A percentile compares a stretch with the other conserved stretches of the same genome.
phyloP scores from a whole-genome alignment of 92 coral and sea anemone species.

The Porites divaricata region DNA sequence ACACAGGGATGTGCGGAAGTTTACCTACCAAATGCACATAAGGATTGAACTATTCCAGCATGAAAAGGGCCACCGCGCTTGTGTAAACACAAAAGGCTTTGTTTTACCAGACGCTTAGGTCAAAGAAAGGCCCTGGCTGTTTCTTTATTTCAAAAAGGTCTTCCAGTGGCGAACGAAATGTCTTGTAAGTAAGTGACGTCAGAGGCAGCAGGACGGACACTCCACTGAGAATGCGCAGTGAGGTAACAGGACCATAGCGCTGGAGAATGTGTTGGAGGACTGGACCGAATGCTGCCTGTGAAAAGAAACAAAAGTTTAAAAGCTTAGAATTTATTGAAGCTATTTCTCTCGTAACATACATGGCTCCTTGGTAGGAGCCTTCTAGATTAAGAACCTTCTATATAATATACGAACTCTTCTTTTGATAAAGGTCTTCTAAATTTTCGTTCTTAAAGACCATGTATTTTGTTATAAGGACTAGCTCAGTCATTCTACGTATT shows the following conservation, averaged over 20 bases:
- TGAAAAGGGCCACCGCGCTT: conserved; percentile 84
- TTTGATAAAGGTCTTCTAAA: no score
- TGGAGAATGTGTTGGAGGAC: conserved; percentile 76
- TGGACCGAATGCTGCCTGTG: conserved; percentile 92
- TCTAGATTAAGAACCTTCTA: no score
- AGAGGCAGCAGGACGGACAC: conserved; percentile 55
- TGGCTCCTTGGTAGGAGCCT: no score
- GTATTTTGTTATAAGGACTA: no score
- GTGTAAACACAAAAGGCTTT: conserved; percentile 83
- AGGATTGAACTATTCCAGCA: conserved; percentile 94
- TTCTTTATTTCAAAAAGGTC: conserved; percentile 57
- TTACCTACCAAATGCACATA: conserved; percentile 91
- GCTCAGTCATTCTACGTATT: no score
- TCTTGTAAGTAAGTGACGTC: conserved; percentile 73
- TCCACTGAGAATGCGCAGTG: conserved; percentile 84
- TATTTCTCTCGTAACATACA: no score
- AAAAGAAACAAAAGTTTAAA: no score
- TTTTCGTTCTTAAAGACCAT: no score
- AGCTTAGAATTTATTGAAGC: background rate
- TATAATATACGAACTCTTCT: no score
- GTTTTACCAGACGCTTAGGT: conserved; percentile 73
- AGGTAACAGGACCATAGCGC: conserved; percentile 63
- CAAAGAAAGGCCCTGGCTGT: conserved; percentile 63
- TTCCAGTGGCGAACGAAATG: conserved; percentile 82
- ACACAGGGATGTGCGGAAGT: background rate